phyloP scores from a whole-genome alignment of 2,797 vertebrate species.

The Lacerta agilis region DNA sequence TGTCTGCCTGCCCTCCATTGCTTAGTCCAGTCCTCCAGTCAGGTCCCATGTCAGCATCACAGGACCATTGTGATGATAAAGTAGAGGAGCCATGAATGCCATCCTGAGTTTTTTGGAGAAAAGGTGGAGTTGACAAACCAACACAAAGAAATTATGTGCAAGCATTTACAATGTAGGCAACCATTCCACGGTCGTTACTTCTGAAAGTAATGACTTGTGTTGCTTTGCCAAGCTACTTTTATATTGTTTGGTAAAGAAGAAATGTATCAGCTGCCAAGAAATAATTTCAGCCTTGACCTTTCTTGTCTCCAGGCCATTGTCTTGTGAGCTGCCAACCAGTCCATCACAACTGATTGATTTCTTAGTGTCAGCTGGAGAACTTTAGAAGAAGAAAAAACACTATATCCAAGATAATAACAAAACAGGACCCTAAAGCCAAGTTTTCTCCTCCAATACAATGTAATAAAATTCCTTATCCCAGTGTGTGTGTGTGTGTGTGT shows the following conservation, averaged over 20 bases:
- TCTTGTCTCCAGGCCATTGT: conserved; percentile 14
- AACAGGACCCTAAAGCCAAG: conserved; percentile 27
- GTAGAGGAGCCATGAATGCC: neutral
- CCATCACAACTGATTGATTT: conserved; percentile 38
- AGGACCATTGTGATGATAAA: neutral
- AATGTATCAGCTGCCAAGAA: conserved; percentile 15
- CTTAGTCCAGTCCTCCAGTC: no score
- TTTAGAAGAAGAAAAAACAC: neutral
- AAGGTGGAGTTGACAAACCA: neutral
- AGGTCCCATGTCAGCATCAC: no score
- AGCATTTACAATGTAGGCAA: neutral
- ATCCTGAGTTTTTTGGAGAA: neutral
- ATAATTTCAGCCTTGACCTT: conserved; percentile 34
- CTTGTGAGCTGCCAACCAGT: conserved; percentile 14
- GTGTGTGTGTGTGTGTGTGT: neutral
- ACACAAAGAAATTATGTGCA: neutral
- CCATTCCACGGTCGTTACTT: neutral
- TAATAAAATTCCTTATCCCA: conserved; percentile 43
- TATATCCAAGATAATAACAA: conserved; percentile 35
- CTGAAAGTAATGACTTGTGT: neutral
- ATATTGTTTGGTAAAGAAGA: neutral
- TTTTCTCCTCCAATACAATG: conserved; percentile 45
- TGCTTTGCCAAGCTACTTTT: neutral
- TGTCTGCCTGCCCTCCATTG: no score
- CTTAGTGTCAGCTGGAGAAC: conserved; percentile 44